Percentiles rank a stretch among this genome's conserved stretches.
phyloP scores from a whole-genome alignment of 1,140 invertebrate genomes.

The Drosophila ironensis region DNA sequence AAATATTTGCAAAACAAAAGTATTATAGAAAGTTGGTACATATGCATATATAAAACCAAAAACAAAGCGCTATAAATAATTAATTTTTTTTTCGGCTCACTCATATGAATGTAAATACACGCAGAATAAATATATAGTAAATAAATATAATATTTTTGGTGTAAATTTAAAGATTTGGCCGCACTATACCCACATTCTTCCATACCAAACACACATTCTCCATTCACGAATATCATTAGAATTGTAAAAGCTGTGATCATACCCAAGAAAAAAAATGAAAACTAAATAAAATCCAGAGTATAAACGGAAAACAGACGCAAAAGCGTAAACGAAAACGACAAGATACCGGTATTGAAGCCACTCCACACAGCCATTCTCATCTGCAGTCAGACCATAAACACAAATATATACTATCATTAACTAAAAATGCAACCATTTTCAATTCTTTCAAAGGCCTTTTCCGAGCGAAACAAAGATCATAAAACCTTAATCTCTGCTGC shows the following conservation, averaged over 20 bases:
- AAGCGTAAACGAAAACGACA: conserved; percentile 4
- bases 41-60: conserved; percentile 25
- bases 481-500: background rate
- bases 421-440: conserved; percentile 22
- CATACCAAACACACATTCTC: conserved; percentile 3
- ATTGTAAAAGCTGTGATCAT: conserved; percentile 78
- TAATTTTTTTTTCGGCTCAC: conserved; percentile 6
- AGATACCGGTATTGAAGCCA: conserved; percentile 10
- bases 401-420: background rate
- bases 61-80: background rate
- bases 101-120: conserved; percentile 11
- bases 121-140: conserved; percentile 3
- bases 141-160: conserved; percentile 60
- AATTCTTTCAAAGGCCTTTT: conserved; percentile 54
- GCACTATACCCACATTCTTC: conserved; percentile 4
- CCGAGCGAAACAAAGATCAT: conserved; percentile 13
- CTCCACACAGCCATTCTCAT: background rate
- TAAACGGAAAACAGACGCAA: conserved; percentile 12
- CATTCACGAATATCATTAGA: conserved; percentile 66
- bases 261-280: conserved; percentile 12
- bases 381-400: background rate
- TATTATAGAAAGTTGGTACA: background rate
- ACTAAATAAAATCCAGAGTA: too few relatives aligned
- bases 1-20: conserved; percentile 30
- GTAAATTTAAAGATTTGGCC: conserved; percentile 51